A percentile compares a stretch with the other conserved stretches of the same genome.
Evolutionary conservation across 2,113 vertebrate species (phyloP).

Genomic region (Pongo abelii): DNA sequence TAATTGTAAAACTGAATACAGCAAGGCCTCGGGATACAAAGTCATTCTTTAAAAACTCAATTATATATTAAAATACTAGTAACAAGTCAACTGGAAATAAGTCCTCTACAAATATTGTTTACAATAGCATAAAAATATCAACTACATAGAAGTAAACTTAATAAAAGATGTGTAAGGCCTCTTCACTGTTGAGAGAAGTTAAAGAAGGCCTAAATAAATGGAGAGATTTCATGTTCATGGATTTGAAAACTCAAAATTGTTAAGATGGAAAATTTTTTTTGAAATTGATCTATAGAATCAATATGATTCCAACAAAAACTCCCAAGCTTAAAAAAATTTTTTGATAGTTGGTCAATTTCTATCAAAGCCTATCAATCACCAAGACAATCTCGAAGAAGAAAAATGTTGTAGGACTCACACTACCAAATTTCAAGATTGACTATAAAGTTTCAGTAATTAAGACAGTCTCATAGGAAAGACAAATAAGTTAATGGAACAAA

Average conservation of each 20-base stretch:
- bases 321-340: background rate
- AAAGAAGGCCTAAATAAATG: background rate
- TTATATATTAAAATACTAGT: background rate
- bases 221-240: background rate
- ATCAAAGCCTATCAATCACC: background rate
- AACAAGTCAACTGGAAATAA: background rate
- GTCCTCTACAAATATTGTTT: background rate
- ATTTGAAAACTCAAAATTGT: slow-evolving; percentile 14
- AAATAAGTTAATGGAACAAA: background rate
- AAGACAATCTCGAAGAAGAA: slow-evolving; percentile 5
- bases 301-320: background rate
- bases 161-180: background rate
- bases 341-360: background rate
- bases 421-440: background rate
- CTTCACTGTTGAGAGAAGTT: background rate
- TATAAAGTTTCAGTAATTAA: background rate
- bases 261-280: background rate
- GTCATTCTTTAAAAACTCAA: background rate
- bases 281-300: background rate
- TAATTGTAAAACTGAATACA: background rate
- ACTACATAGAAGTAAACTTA: background rate
- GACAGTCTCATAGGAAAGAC: background rate
- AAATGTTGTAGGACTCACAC: background rate
- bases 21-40: background rate
- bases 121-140: background rate